Evolutionary conservation across 2,888 invertebrate species (phyloP).

Genomic region (Vanessa cardui): DNA sequence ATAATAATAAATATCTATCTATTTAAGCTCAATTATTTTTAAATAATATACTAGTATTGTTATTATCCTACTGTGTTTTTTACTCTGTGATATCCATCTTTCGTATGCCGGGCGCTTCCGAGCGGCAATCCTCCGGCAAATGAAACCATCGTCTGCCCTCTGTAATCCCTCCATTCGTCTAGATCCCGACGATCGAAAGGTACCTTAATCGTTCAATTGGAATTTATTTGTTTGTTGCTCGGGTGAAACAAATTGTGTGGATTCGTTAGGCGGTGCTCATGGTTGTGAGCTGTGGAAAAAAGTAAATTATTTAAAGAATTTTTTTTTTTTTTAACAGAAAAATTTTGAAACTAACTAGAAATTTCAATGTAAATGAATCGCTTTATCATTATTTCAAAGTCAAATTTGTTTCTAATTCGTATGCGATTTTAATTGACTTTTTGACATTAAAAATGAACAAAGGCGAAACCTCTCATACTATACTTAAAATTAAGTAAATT

Average conservation of each 20-base stretch:
- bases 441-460: too few species aligned
- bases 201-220: constrained; percentile 71
- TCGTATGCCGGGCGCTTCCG: constrained; percentile 49
- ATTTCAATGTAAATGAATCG: too few species aligned
- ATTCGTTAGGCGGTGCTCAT: constrained; percentile 47
- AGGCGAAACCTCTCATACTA: too few species aligned
- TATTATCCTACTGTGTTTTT: constrained; percentile 14
- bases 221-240: constrained; percentile 60
- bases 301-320: too few species aligned
- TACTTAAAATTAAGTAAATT: too few species aligned
- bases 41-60: neutral
- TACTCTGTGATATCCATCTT: constrained; percentile 38
- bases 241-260: constrained; percentile 64
- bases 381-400: too few species aligned
- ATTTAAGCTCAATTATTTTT: neutral
- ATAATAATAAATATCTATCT: too few species aligned
- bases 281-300: neutral
- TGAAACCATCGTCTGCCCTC: constrained; percentile 49
- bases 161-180: constrained; percentile 60
- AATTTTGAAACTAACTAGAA: too few species aligned
- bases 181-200: constrained; percentile 61
- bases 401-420: too few species aligned
- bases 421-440: too few species aligned
- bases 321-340: too few species aligned
- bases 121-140: constrained; percentile 50